phyloP scores from a whole-genome alignment of 2,797 vertebrate genomes.

The Anabacerthia variegaticeps region DNA sequence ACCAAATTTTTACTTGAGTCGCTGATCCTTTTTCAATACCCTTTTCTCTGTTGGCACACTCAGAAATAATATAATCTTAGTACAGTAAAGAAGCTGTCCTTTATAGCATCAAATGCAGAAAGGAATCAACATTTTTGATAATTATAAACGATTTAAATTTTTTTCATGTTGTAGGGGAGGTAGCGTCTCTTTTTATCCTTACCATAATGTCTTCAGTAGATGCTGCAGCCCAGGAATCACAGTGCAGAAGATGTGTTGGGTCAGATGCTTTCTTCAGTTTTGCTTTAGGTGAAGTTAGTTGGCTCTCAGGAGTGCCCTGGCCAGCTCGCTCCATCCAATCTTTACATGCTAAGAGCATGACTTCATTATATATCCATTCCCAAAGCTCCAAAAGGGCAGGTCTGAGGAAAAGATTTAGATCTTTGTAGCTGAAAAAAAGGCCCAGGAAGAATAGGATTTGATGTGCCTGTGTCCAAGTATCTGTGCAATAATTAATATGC shows the following conservation, averaged over 20 bases:
- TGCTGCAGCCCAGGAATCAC: neutral
- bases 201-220: neutral
- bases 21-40: neutral
- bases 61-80: neutral
- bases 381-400: neutral
- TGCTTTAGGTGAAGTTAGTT: neutral
- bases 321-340: neutral
- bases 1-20: neutral
- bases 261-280: neutral
- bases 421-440: neutral
- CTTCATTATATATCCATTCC: neutral
- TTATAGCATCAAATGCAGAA: neutral
- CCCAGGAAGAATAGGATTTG: neutral
- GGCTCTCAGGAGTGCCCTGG: neutral
- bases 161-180: neutral
- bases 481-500: neutral
- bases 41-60: neutral
- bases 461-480: neutral
- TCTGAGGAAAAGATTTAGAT: neutral
- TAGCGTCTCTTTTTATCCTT: neutral
- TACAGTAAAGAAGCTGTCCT: neutral
- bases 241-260: neutral
- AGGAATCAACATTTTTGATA: neutral
- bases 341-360: neutral
- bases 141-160: neutral